Conservation (phyloP, 2,113 vertebrate species). For the Okapia johnstoni region DNA sequence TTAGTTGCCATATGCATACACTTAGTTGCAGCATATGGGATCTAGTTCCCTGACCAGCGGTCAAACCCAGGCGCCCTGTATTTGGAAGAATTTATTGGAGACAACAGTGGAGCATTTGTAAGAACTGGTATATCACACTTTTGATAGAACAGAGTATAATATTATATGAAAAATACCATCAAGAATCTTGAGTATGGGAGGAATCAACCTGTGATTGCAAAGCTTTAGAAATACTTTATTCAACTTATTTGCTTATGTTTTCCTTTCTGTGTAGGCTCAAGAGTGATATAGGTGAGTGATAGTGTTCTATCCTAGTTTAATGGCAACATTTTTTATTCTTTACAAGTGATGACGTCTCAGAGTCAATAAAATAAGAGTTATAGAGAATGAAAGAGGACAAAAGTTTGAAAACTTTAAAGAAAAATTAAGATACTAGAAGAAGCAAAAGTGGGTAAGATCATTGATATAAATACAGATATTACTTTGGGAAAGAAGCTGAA, state of each 20-base stretch:
- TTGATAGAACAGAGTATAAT: neutral
- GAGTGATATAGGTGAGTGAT: neutral
- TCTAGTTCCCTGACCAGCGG: neutral
- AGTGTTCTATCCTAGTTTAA: neutral
- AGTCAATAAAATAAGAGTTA: neutral
- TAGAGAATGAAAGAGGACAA: neutral
- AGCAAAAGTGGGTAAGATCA: neutral
- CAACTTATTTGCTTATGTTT: neutral
- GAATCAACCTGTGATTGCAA: neutral
- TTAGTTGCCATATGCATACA: neutral
- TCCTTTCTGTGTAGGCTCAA: neutral
- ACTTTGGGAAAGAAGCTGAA: neutral
- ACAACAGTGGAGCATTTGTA: neutral
- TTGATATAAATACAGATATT: neutral
- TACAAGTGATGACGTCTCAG: neutral
- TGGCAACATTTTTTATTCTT: neutral
- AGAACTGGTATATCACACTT: neutral
- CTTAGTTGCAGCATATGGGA: neutral
- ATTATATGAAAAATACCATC: neutral
- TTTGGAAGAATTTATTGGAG: neutral
- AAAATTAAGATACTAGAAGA: neutral
- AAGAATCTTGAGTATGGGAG: neutral
- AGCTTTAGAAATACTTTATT: neutral
- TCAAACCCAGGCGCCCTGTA: neutral
- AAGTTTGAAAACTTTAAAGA: neutral